Conservation (phyloP, 1,140 invertebrate species). For the Galleria mellonella region DNA sequence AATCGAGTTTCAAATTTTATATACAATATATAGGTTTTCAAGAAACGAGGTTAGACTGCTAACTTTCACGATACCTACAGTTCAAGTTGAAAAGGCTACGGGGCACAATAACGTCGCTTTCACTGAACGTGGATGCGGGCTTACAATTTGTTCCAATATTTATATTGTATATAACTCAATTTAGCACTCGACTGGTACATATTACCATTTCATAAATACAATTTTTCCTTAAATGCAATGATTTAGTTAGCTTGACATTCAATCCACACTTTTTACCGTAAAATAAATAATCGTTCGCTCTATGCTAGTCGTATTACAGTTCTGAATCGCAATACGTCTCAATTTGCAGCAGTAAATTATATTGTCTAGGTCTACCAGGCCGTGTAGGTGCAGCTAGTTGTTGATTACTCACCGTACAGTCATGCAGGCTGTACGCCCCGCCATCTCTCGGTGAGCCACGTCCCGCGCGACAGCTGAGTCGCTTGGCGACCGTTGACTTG, state of each 20-base stretch:
- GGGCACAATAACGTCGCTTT: slow-evolving; percentile 18
- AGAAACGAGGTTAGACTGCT: too few species aligned
- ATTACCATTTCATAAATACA: slow-evolving; percentile 1
- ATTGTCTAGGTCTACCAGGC: slow-evolving; percentile 16
- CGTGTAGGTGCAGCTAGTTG: slow-evolving; percentile 37
- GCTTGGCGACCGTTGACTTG: slow-evolving; percentile 50
- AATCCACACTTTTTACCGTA: too few species aligned
- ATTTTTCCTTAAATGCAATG: background rate
- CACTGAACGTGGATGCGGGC: slow-evolving; percentile 17
- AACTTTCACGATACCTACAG: too few species aligned
- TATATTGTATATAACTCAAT: background rate
- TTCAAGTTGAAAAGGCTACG: too few species aligned
- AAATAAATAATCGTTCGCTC: too few species aligned
- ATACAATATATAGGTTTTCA: too few species aligned
- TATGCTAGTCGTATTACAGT: too few species aligned
- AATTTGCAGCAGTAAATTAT: background rate
- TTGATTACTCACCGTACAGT: slow-evolving; percentile 51
- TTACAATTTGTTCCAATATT: slow-evolving; percentile 12
- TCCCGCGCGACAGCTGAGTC: slow-evolving; percentile 37
- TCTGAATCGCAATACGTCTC: too few species aligned
- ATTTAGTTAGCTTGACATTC: too few species aligned
- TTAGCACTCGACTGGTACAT: background rate
- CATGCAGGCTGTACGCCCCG: slow-evolving; percentile 41
- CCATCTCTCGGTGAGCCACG: slow-evolving; percentile 34
- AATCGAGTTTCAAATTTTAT: too few species aligned